Percentiles rank a stretch among this genome's conserved stretches.
Conservation (phyloP, 2,113 vertebrate species). For the Ochotona princeps region DNA sequence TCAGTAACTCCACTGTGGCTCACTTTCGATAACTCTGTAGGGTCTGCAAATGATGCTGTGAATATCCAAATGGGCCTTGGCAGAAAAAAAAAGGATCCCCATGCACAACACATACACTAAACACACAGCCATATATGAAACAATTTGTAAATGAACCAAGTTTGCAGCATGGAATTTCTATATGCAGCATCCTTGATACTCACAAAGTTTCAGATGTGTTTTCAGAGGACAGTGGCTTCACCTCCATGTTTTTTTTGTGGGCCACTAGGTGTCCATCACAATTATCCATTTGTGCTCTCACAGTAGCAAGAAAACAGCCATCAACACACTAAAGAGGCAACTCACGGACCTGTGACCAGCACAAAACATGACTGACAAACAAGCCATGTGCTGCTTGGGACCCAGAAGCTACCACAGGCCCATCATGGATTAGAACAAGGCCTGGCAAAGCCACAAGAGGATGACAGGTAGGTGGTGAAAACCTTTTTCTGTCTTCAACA, state of each 20-base stretch:
- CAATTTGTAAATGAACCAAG: background rate
- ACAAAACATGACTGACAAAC: constrained; percentile 39
- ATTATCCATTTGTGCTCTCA: background rate
- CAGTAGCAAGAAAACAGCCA: background rate
- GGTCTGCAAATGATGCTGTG: too few relatives aligned
- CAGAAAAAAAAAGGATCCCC: too few relatives aligned
- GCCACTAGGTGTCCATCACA: background rate
- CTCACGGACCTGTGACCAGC: background rate
- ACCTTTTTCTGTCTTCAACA: background rate
- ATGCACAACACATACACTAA: background rate
- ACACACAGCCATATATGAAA: background rate
- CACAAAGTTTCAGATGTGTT: background rate
- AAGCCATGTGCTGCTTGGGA: background rate
- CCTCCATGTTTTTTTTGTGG: background rate
- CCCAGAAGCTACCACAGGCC: background rate
- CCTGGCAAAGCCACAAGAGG: background rate
- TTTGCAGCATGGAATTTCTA: background rate
- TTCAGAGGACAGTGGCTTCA: background rate
- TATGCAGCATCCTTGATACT: too few relatives aligned
- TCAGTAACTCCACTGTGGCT: too few relatives aligned
- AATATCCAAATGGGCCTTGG: too few relatives aligned
- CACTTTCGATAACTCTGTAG: too few relatives aligned
- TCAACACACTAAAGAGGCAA: too few relatives aligned
- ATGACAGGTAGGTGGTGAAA: background rate
- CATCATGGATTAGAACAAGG: background rate